Evolutionary conservation across 1,140 invertebrate genomes (phyloP).

Genomic region (Halictus rubicundus): DNA sequence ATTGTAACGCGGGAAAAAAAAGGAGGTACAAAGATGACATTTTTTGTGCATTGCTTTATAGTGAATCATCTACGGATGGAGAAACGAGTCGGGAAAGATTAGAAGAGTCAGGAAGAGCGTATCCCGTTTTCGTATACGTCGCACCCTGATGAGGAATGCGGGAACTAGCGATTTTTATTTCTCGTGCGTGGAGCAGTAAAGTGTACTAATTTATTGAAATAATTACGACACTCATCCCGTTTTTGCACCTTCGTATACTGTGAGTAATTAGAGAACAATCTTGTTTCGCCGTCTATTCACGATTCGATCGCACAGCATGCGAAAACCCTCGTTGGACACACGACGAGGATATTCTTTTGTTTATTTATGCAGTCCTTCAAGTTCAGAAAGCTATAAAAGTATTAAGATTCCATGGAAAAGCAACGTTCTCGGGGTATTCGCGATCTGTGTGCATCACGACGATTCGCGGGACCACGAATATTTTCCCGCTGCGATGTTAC

Average conservation of each 20-base stretch:
- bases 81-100: conserved; percentile 44
- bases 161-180: conserved; percentile 76
- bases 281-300: not conserved
- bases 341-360: conserved; percentile 64
- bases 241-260: conserved; percentile 66
- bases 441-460: not conserved
- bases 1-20: not conserved
- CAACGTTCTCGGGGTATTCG: conserved; percentile 5
- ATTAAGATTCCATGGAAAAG: conserved; percentile 21
- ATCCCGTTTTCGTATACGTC: conserved; percentile 58
- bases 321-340: conserved; percentile 12
- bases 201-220: conserved; percentile 78
- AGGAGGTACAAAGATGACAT: not conserved
- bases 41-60: conserved; percentile 12
- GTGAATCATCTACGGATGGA: conserved; percentile 28
- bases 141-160: conserved; percentile 76
- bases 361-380: conserved; percentile 65
- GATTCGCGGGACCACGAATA: not conserved
- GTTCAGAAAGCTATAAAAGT: conserved; percentile 10
- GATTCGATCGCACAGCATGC: not conserved
- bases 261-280: conserved; percentile 66
- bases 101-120: conserved; percentile 49
- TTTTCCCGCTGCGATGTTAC: conserved; percentile 34
- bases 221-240: conserved; percentile 70
- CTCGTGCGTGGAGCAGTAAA: conserved; percentile 74